Percentiles rank a stretch among this genome's conserved stretches.
These are phyloP conservation scores for Peribatodes rhomboidaria DNA, from an alignment of 2,888 invertebrate genomes.

Conservation along the genomic window DNA sequence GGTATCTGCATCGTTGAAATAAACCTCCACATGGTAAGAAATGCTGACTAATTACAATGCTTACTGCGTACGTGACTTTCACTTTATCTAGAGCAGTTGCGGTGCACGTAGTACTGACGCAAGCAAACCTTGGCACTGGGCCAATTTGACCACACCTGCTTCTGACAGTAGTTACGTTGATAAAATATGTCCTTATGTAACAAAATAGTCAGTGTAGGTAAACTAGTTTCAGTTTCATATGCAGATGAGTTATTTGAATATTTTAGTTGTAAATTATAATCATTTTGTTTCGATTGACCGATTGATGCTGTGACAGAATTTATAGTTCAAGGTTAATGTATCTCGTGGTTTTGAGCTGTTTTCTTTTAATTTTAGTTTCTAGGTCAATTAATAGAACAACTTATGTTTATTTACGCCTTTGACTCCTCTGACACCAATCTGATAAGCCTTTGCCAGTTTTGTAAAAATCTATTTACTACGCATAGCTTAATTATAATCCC, in stretches of 20 bases:
- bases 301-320: neutral
- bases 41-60: constrained; percentile 39
- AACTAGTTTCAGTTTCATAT: constrained; percentile 3
- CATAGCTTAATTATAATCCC: no score
- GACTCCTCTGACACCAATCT: no score
- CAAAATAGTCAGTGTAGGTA: neutral
- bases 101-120: constrained; percentile 20
- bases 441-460: no score
- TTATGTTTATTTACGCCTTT: no score
- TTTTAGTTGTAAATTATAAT: neutral
- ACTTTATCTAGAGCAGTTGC: constrained; percentile 46
- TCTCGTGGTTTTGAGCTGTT: neutral
- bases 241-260: constrained; percentile 11
- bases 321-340: neutral
- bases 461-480: no score
- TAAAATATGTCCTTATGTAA: neutral
- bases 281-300: neutral
- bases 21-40: constrained; percentile 18
- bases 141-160: constrained; percentile 15
- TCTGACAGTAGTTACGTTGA: neutral
- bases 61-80: constrained; percentile 42
- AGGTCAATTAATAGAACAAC: no score
- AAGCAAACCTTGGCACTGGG: constrained; percentile 40
- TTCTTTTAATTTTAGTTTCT: neutral
- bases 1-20: constrained; percentile 19